phyloP scores from a whole-genome alignment of 2,797 vertebrate species.

The Xiphorhynchus erythropygius region DNA sequence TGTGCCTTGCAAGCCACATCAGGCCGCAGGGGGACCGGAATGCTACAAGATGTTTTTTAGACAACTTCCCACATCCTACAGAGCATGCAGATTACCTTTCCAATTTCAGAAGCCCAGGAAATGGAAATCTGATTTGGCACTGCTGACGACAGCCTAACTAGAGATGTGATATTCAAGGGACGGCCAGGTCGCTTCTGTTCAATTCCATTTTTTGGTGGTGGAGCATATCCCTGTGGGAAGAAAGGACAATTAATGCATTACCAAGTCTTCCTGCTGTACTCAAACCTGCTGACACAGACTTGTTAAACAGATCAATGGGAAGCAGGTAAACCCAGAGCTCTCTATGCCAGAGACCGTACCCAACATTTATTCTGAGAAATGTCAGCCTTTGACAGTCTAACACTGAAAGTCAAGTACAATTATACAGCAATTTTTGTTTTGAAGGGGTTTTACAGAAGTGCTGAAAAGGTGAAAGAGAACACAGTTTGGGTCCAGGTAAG shows the following conservation, averaged over 20 bases:
- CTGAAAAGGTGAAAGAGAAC: neutral
- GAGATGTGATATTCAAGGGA: slow-evolving; percentile 93
- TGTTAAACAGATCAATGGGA: neutral
- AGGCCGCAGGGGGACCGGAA: neutral
- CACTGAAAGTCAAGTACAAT: fast-evolving
- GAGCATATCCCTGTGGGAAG: slow-evolving; percentile 86
- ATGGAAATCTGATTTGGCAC: slow-evolving; percentile 98
- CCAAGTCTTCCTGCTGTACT: neutral
- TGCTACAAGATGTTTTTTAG: neutral
- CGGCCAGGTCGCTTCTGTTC: slow-evolving; percentile 95
- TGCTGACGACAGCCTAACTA: slow-evolving; percentile 91
- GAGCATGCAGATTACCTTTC: slow-evolving; percentile 82
- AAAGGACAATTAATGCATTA: neutral
- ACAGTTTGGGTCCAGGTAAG: neutral
- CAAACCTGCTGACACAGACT: neutral
- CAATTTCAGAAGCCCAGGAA: slow-evolving; percentile 96
- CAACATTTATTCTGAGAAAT: neutral
- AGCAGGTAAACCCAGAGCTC: neutral
- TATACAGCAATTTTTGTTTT: neutral
- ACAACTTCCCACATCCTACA: neutral
- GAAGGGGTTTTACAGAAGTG: neutral
- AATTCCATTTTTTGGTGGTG: slow-evolving; percentile 94
- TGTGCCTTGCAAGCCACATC: neutral
- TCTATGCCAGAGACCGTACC: neutral
- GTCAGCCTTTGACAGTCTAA: neutral